phyloP scores from a whole-genome alignment of 2,113 vertebrate species.

The Sprattus sprattus region DNA sequence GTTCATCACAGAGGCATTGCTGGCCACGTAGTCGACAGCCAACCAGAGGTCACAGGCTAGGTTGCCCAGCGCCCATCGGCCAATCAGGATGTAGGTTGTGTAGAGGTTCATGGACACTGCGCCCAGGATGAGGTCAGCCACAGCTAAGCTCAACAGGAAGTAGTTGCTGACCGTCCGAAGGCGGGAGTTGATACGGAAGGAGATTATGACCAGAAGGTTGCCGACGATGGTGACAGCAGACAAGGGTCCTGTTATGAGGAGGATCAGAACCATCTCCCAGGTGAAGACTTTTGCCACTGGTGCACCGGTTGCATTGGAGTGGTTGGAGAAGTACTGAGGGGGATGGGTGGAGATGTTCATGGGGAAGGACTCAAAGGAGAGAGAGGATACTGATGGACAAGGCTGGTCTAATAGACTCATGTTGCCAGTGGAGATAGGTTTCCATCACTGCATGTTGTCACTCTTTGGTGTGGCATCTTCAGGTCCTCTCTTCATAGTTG shows the following conservation, averaged over 20 bases:
- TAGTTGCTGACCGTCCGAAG: conserved; percentile 50
- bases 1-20: conserved; percentile 51
- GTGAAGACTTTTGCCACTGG: background rate
- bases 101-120: conserved; percentile 50
- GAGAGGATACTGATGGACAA: background rate
- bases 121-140: conserved; percentile 44
- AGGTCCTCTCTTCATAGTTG: background rate
- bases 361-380: background rate
- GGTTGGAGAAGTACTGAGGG: conserved; percentile 14
- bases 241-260: conserved; percentile 35
- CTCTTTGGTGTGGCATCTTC: background rate
- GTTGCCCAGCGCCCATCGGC: conserved; percentile 44
- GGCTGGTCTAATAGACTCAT: background rate
- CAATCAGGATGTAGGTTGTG: conserved; percentile 46
- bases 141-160: conserved; percentile 48
- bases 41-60: conserved; percentile 48
- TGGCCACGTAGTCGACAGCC: conserved; percentile 48
- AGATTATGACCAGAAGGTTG: conserved; percentile 47
- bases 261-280: conserved; percentile 40
- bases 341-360: conserved; percentile 23
- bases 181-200: conserved; percentile 41
- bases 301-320: conserved; percentile 17
- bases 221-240: conserved; percentile 44
- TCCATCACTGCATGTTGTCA: background rate
- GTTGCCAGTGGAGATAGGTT: background rate